These are phyloP conservation scores for Trogon surrucura DNA, from an alignment of 2,113 vertebrate species.

Conservation along the genomic window DNA sequence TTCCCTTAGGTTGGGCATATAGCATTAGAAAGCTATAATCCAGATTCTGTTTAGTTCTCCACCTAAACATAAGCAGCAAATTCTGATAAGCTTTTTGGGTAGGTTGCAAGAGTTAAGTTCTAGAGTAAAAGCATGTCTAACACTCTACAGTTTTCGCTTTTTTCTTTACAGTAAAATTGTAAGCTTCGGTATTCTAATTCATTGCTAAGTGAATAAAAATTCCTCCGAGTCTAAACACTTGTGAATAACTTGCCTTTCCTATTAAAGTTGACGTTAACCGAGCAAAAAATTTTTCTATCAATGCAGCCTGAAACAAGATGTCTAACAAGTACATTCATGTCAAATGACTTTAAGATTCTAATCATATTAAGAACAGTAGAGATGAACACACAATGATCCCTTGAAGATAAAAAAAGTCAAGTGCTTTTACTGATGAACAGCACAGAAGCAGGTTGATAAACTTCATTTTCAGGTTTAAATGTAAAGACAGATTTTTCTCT, in stretches of 20 bases:
- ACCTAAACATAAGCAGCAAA: constrained; percentile 78
- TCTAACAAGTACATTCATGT: neutral
- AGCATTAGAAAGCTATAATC: constrained; percentile 94
- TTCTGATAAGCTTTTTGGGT: constrained; percentile 4
- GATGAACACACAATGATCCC: neutral
- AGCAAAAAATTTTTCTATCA: neutral
- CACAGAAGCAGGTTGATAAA: neutral
- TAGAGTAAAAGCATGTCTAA: neutral
- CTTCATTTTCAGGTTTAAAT: neutral
- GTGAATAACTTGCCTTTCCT: neutral
- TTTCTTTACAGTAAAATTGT: neutral
- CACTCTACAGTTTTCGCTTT: neutral
- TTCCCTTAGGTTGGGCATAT: constrained; percentile 88
- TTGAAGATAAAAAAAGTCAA: neutral
- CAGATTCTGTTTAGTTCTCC: constrained; percentile 89
- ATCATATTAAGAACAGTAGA: neutral
- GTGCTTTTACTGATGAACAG: neutral
- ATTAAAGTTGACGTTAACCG: neutral
- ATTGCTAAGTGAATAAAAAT: neutral
- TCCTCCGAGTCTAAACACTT: neutral
- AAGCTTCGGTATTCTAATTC: neutral
- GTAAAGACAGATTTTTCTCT: neutral
- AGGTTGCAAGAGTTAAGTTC: neutral
- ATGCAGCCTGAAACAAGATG: neutral
- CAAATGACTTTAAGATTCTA: neutral